Conservation (phyloP, 2,888 invertebrate species). For the Lutraria lutraria region DNA sequence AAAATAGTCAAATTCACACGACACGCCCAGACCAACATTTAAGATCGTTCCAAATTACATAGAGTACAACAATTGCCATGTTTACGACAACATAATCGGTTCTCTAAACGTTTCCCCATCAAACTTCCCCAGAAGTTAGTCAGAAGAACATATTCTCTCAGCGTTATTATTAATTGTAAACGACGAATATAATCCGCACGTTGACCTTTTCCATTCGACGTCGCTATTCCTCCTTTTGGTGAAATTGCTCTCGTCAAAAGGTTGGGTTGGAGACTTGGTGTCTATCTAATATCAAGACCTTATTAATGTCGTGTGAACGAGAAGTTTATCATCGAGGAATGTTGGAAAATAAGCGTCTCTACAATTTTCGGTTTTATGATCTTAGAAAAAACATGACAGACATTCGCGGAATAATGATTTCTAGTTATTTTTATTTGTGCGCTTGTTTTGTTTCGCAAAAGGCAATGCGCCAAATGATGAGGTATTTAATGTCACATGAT, state of each 20-base stretch:
- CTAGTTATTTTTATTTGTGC: constrained; percentile 5
- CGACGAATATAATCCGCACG: background rate
- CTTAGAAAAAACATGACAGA: constrained; percentile 33
- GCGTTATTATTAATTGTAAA: background rate
- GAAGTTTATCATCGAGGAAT: constrained; percentile 41
- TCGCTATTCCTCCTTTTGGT: constrained; percentile 1
- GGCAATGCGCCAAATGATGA: background rate
- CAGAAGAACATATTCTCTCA: background rate
- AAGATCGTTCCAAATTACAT: background rate
- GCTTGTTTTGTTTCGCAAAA: background rate
- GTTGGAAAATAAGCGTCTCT: background rate
- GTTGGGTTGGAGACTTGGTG: constrained; percentile 45
- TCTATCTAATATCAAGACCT: constrained; percentile 62
- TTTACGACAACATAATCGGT: background rate
- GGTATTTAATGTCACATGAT: background rate
- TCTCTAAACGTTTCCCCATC: background rate
- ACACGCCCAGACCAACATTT: background rate
- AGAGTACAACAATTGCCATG: background rate
- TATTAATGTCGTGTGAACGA: constrained; percentile 53
- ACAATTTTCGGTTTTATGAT: constrained; percentile 29
- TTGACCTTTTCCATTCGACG: constrained; percentile 6
- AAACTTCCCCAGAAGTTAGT: background rate
- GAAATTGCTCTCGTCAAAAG: constrained; percentile 23
- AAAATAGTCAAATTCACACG: no score
- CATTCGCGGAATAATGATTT: background rate